Evolutionary conservation across 1,140 invertebrate genomes (phyloP).

Genomic region (Venustaconcha ellipsiformis): DNA sequence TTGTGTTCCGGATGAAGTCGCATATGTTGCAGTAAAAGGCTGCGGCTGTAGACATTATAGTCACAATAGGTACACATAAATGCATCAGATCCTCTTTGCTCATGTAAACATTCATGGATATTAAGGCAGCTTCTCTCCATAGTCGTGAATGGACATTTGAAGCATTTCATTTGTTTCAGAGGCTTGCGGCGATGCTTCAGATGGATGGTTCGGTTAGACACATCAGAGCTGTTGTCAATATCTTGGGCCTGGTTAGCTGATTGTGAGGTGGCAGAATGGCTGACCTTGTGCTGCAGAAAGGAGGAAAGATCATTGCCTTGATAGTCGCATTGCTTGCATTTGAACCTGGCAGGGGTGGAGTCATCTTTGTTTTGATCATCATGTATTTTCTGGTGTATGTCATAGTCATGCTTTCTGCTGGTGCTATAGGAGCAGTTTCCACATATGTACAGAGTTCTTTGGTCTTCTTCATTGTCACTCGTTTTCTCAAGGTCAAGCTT

Average conservation of each 20-base stretch:
- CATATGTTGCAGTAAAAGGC: constrained; percentile 52
- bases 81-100: constrained; percentile 35
- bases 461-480: constrained; percentile 34
- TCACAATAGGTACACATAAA: constrained; percentile 56
- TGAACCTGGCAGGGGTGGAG: constrained; percentile 40
- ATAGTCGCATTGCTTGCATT: constrained; percentile 60
- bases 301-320: constrained; percentile 52
- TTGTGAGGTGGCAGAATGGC: constrained; percentile 27
- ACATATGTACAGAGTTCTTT: constrained; percentile 44
- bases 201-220: constrained; percentile 45
- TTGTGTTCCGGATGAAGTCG: constrained; percentile 56
- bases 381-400: constrained; percentile 51
- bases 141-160: constrained; percentile 55
- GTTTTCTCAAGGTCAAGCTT: constrained; percentile 13
- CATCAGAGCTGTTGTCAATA: constrained; percentile 19
- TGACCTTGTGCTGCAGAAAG: constrained; percentile 61
- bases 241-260: not conserved
- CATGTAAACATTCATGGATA: constrained; percentile 55
- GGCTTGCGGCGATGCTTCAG: constrained; percentile 58
- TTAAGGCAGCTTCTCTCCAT: constrained; percentile 47
- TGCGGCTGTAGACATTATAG: constrained; percentile 49
- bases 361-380: constrained; percentile 22
- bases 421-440: constrained; percentile 51
- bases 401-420: constrained; percentile 45
- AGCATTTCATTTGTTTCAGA: constrained; percentile 54